A percentile compares a stretch with the other conserved stretches of the same genome.
Conservation (phyloP, 2,113 vertebrate species). For the Xenopus tropicalis region DNA sequence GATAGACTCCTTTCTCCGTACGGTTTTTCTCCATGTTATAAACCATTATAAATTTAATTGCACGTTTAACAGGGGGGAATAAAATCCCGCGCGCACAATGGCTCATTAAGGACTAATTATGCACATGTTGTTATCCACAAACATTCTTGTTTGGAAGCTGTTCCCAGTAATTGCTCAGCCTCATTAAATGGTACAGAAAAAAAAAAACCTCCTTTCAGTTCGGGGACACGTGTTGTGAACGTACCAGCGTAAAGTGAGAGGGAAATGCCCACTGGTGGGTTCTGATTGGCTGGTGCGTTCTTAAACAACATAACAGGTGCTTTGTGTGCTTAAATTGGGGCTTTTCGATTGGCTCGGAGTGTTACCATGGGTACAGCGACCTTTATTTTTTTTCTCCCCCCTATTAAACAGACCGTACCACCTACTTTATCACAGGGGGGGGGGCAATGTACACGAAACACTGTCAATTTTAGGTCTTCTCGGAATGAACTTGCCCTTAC, state of each 20-base stretch:
- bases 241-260: background rate
- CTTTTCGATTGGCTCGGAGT: background rate
- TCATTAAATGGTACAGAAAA: constrained; percentile 64
- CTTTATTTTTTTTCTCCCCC: background rate
- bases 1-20: too few relatives aligned
- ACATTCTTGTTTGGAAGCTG: constrained; percentile 98
- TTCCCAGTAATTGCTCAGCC: constrained; percentile 87
- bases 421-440: background rate
- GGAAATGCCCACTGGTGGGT: too few relatives aligned
- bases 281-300: constrained; percentile 13
- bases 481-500: too few relatives aligned
- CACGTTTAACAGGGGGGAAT: constrained; percentile 77
- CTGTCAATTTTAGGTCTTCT: background rate
- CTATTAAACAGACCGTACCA: background rate
- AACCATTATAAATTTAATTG: constrained; percentile 98
- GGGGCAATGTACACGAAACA: background rate
- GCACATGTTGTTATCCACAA: constrained; percentile 99
- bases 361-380: constrained; percentile 5
- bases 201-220: constrained; percentile 63
- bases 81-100: constrained; percentile 81
- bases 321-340: background rate
- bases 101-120: constrained; percentile 99
- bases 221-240: constrained; percentile 24
- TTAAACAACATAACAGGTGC: background rate
- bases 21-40: constrained; percentile 68